phyloP scores from a whole-genome alignment of 2,797 vertebrate species.

The Cirrhinus mrigala region DNA sequence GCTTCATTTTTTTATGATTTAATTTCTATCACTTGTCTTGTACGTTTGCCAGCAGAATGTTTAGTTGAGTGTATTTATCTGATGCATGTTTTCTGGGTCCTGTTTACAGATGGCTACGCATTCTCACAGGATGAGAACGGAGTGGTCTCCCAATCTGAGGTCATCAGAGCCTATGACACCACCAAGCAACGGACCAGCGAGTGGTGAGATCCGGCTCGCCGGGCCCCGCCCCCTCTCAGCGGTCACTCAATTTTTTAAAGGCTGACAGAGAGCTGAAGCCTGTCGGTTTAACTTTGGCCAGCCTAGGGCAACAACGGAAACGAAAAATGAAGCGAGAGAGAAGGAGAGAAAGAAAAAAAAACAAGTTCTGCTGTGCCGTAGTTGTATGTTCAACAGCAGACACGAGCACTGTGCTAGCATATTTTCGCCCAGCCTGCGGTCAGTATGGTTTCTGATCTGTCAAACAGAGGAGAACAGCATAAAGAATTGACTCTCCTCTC shows the following conservation, averaged over 20 bases:
- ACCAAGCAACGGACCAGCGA: slow-evolving; percentile 94
- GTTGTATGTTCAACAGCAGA: slow-evolving; percentile 80
- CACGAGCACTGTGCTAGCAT: slow-evolving; percentile 84
- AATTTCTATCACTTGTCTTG: neutral
- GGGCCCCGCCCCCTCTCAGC: slow-evolving; percentile 56
- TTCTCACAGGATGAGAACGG: slow-evolving; percentile 99
- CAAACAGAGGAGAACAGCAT: slow-evolving; percentile 67
- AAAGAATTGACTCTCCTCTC: slow-evolving; percentile 34
- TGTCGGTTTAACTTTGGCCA: slow-evolving; percentile 61
- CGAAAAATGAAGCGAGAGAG: slow-evolving; percentile 56
- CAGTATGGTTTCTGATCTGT: slow-evolving; percentile 79
- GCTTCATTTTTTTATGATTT: slow-evolving; percentile 3
- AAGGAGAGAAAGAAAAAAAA: slow-evolving; percentile 53
- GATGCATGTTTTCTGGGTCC: neutral
- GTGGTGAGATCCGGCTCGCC: slow-evolving; percentile 83
- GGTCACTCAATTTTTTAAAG: slow-evolving; percentile 55
- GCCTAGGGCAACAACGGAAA: slow-evolving; percentile 51
- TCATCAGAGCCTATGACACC: slow-evolving; percentile 97
- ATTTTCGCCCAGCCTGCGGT: slow-evolving; percentile 70
- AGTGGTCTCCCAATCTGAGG: slow-evolving; percentile 97
- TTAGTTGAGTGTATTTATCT: slow-evolving; percentile 23
- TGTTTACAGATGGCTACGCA: slow-evolving; percentile 91
- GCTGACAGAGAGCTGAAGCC: slow-evolving; percentile 52
- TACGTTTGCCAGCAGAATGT: slow-evolving; percentile 1
- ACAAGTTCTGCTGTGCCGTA: slow-evolving; percentile 62